Conservation (phyloP, 2,888 invertebrate species). For the Leucania comma region DNA sequence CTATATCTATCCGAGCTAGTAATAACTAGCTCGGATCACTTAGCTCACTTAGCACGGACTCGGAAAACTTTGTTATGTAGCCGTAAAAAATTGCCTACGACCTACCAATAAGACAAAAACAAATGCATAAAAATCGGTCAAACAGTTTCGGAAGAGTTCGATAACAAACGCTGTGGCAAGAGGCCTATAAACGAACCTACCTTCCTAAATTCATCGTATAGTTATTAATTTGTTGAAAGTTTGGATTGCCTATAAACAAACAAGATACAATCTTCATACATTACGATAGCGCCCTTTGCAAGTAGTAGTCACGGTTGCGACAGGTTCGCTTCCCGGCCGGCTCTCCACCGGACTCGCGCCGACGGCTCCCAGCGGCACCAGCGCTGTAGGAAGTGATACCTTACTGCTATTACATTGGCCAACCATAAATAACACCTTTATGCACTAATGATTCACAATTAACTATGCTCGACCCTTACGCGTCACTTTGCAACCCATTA, state of each 20-base stretch:
- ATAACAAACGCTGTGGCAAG: no score
- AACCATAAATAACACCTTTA: conserved; percentile 41
- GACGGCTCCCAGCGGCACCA: not conserved
- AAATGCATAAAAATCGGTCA: no score
- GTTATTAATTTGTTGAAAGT: not conserved
- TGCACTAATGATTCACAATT: conserved; percentile 30
- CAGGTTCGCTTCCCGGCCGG: conserved; percentile 35
- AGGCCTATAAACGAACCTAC: no score
- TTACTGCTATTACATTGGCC: conserved; percentile 31
- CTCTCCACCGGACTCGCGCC: not conserved
- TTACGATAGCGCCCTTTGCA: conserved; percentile 30
- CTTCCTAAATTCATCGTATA: no score
- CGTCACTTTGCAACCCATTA: conserved; percentile 23
- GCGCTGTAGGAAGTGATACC: conserved; percentile 32
- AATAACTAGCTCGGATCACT: no score
- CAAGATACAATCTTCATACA: conserved; percentile 19
- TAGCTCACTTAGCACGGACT: no score
- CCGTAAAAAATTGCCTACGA: not conserved
- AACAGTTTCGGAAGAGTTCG: no score
- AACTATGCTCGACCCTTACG: conserved; percentile 22
- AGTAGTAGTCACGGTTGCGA: conserved; percentile 31
- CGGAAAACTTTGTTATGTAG: no score
- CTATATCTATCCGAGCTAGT: no score
- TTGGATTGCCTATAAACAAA: not conserved
- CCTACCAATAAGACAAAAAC: no score